Conservation (phyloP, 2,888 invertebrate genomes). For the Hartigia nigra region DNA sequence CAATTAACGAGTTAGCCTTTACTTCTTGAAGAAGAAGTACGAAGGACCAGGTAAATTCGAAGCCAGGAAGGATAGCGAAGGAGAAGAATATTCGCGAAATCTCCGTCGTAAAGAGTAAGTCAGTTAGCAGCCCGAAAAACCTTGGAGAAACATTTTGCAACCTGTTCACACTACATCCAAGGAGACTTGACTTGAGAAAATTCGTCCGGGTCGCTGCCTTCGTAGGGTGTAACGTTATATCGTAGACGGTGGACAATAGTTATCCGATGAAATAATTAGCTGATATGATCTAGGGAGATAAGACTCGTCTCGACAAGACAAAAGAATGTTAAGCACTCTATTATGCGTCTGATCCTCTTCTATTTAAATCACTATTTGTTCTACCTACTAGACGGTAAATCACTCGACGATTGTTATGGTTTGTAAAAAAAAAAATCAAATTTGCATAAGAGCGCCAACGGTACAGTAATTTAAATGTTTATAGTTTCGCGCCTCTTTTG, state of each 20-base stretch:
- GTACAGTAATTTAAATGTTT: background rate
- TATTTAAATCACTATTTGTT: constrained; percentile 45
- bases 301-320: constrained; percentile 40
- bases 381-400: constrained; percentile 34
- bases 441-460: background rate
- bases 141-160: constrained; percentile 33
- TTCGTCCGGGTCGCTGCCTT: background rate
- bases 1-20: background rate
- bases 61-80: background rate
- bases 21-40: background rate
- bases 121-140: background rate
- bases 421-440: background rate
- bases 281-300: constrained; percentile 50
- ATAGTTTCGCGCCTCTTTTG: background rate
- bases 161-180: constrained; percentile 30
- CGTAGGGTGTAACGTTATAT: background rate
- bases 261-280: constrained; percentile 47
- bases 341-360: constrained; percentile 34
- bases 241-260: constrained; percentile 41
- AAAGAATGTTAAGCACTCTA: constrained; percentile 50
- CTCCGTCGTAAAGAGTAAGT: background rate
- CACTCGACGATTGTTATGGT: constrained; percentile 1
- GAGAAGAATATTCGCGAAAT: background rate
- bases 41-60: background rate
- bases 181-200: background rate